These are phyloP conservation scores for Lophius piscatorius DNA, from an alignment of 2,113 vertebrate species.

Conservation along the genomic window DNA sequence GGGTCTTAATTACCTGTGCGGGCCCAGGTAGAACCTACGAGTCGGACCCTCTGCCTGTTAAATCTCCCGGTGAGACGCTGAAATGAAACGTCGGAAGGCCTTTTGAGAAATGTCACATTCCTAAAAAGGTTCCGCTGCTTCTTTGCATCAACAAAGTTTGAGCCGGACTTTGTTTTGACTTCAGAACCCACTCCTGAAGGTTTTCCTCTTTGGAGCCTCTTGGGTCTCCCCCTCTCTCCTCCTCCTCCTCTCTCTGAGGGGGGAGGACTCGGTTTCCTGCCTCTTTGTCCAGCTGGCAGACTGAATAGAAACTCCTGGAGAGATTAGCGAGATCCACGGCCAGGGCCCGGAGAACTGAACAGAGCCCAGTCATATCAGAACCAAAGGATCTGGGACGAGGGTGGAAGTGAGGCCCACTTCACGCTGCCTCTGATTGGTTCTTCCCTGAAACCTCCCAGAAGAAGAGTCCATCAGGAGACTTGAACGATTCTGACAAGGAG, in stretches of 20 bases:
- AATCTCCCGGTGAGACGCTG: too few species aligned
- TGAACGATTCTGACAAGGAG: too few species aligned
- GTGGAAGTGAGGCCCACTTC: constrained; percentile 32
- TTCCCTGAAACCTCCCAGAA: too few species aligned
- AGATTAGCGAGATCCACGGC: constrained; percentile 40
- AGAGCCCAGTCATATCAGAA: constrained; percentile 28
- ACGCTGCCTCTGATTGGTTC: constrained; percentile 48
- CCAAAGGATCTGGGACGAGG: constrained; percentile 28
- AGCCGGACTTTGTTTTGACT: not conserved
- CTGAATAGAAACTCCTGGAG: constrained; percentile 61
- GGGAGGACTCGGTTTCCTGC: constrained; percentile 73
- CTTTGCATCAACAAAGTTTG: not conserved
- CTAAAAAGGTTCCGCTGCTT: not conserved
- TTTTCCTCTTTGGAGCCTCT: too few species aligned
- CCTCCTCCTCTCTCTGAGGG: constrained; percentile 28
- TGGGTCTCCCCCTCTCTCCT: constrained; percentile 7
- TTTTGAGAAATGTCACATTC: too few species aligned
- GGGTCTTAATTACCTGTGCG: too few species aligned
- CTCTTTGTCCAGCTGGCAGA: constrained; percentile 67
- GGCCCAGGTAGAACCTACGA: too few species aligned
- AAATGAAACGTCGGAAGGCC: too few species aligned
- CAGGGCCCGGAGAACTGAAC: constrained; percentile 36
- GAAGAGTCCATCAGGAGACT: too few species aligned
- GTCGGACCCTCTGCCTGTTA: too few species aligned
- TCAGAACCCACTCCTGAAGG: not conserved